A percentile compares a stretch with the other conserved stretches of the same genome.
phyloP scores from a whole-genome alignment of 2,888 invertebrate genomes.

The Acanthosoma haemorrhoidale region DNA sequence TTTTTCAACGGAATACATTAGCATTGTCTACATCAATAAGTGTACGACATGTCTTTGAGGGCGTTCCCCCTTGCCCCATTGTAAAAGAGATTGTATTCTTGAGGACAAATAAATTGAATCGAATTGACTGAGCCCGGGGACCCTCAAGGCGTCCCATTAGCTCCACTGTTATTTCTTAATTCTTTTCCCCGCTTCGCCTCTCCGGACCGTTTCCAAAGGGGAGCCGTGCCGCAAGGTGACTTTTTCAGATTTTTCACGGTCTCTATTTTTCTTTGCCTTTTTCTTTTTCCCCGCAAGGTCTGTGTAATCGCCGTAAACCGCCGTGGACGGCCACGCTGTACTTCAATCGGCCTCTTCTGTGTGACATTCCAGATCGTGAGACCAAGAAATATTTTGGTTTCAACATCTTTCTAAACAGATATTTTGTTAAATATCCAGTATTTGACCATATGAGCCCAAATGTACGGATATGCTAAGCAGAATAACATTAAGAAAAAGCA shows the following conservation, averaged over 20 bases:
- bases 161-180: constrained; percentile 23
- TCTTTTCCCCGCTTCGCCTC: constrained; percentile 16
- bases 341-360: neutral
- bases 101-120: neutral
- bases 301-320: constrained; percentile 23
- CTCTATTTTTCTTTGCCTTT: neutral
- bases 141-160: constrained; percentile 17
- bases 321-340: neutral
- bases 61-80: too few relatives aligned
- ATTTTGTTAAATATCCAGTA: too few relatives aligned
- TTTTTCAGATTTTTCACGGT: constrained; percentile 22
- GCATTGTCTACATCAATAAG: too few relatives aligned
- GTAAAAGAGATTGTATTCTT: too few relatives aligned
- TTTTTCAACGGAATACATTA: too few relatives aligned
- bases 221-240: constrained; percentile 15
- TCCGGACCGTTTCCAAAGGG: constrained; percentile 5
- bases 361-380: too few relatives aligned
- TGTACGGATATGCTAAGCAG: too few relatives aligned
- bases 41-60: too few relatives aligned
- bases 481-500: too few relatives aligned
- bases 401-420: neutral
- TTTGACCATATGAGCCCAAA: too few relatives aligned
- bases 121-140: neutral
- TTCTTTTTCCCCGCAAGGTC: constrained; percentile 6
- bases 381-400: neutral